phyloP scores from a whole-genome alignment of 1,140 invertebrate genomes.

The Ceratoteleas bidentatus region DNA sequence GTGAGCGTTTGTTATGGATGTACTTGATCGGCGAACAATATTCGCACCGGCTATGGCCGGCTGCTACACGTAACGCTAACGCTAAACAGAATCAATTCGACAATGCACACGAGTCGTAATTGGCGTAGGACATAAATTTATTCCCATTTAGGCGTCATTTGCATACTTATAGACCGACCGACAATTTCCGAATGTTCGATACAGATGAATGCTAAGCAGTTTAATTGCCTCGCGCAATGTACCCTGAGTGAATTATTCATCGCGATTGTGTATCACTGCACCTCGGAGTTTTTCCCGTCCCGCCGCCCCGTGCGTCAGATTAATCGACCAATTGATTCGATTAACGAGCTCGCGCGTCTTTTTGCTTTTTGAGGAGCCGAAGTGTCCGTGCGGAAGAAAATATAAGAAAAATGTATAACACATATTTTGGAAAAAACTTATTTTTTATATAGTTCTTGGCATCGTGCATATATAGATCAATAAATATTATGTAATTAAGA shows the following conservation, averaged over 20 bases:
- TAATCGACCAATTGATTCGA: too few species aligned
- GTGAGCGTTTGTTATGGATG: constrained; percentile 7
- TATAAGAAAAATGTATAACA: too few species aligned
- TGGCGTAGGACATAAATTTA: constrained; percentile 31
- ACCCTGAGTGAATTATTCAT: constrained; percentile 35
- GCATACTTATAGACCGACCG: constrained; percentile 9
- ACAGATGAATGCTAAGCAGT: constrained; percentile 36
- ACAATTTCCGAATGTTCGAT: constrained; percentile 30
- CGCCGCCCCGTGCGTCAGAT: too few species aligned
- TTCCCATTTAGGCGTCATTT: constrained; percentile 27
- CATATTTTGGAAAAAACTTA: too few species aligned
- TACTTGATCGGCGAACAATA: constrained; percentile 17
- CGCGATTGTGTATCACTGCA: constrained; percentile 7
- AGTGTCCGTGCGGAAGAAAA: too few species aligned
- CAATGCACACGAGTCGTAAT: constrained; percentile 35
- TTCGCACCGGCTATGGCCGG: constrained; percentile 9
- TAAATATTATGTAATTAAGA: too few species aligned
- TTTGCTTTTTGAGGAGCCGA: too few species aligned
- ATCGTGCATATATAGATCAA: too few species aligned
- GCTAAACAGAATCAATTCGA: constrained; percentile 31
- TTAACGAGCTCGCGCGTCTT: too few species aligned
- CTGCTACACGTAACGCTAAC: constrained; percentile 6
- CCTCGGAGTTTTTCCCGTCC: too few species aligned
- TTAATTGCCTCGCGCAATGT: constrained; percentile 28
- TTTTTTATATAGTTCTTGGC: too few species aligned